Base-by-base conservation (phyloP, 2,888 invertebrate genomes). In the Diarsia brunnea region DNA sequence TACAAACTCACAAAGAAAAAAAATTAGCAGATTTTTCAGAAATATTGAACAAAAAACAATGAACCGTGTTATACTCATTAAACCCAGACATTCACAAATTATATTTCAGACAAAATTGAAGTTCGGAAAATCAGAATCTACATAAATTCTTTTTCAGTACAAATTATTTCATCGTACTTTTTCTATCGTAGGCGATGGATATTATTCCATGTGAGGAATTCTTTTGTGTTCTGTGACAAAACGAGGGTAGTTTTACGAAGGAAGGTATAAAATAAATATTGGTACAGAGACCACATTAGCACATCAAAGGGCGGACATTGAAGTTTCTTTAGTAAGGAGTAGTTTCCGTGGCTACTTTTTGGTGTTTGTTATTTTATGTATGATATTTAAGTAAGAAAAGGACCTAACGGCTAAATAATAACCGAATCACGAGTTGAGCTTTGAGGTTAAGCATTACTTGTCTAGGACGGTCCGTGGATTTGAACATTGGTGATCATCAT, bases 251-350 rank as follows among this genome's bases (percentile, higher is more conserved):
- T 24, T 38, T 67, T 24, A 75, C 64, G 67, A 58, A 70, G 67
- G 70, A 68, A 14, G 21, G 38, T 31, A 67, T 70, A 64, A 82
- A 76, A 67, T 68, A 64, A 82, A 76, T 76, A 82, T 68, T 80
- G 55, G 27, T 43, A 53, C 61, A 64, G 43, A 8, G 58, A 38
- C 43, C 49, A 31, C 76, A 80, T 80, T 76, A 80, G 70, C 82
- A 82, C 82, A 58, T 70, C 82, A 82, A 80, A 82, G 43, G 58
- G 5, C 66, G 43, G 47, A 11, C 66, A 51, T 47, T 14, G 19
- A 53, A 27, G 58, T 47, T 47, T 43, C n/a, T 69, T 55, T 74
- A 21, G 19, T 64, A 43, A 31, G 4, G 16, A 21, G 0, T 19
- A 27, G 49, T 81, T 66, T 43, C 19, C 21, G 24, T 78, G 14